Base-by-base conservation (phyloP, 2,888 invertebrate species). In the Nemapogon koenigi region DNA sequence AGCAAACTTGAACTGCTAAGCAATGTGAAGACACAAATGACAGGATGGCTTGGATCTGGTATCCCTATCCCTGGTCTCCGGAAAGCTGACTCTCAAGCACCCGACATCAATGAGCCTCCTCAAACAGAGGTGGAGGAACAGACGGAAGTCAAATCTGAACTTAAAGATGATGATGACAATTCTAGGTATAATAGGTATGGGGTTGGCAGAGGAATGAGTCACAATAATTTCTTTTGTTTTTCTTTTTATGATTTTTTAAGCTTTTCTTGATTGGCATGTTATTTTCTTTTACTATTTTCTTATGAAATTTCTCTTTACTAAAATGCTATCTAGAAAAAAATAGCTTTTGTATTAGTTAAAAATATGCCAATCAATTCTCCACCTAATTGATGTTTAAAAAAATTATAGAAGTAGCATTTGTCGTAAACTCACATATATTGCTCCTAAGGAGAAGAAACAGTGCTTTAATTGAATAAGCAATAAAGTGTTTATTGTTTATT, bases 131-230 rank as follows among this genome's bases (percentile, higher is more conserved):
- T 66, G n/a, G 53, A 56, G 3, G 81, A 81, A 48, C 59, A 64
- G 6, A 60, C 62, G 0, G 69, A 72, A 36, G 52, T 62, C 27
- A 73, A 66, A 47, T 55, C 62, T 0, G 76, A 76, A 46, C 64
- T 57, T 31, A 85, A 85, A 66, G 91, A 92, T 56, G 91, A 93
- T 71, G 92, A 93, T 68, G 91, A 91, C 80, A 90, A 91, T 81
- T 90, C 90, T 75, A 90, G 90, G 90, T 90, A 85, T 79, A 84
- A 79, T 84, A 85, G 84, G 84, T 85, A 85, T 81, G 84, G 76
- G 84, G 82, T 80, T 61, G 59, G 72, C 79, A 59, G 73, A 73
- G 49, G 55, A 78, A 78, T 80, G 80, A 78, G 76, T 70, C 62
- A 56, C 57, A 37, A 15, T 30, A 40, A 44, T 44, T 47, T 6